Evolutionary conservation across 37 sponge, comb jelly and placozoan genomes (phyloP), one percentile per base, ranked within the genome.

Genomic region (Mnemiopsis leidyi): DNA sequence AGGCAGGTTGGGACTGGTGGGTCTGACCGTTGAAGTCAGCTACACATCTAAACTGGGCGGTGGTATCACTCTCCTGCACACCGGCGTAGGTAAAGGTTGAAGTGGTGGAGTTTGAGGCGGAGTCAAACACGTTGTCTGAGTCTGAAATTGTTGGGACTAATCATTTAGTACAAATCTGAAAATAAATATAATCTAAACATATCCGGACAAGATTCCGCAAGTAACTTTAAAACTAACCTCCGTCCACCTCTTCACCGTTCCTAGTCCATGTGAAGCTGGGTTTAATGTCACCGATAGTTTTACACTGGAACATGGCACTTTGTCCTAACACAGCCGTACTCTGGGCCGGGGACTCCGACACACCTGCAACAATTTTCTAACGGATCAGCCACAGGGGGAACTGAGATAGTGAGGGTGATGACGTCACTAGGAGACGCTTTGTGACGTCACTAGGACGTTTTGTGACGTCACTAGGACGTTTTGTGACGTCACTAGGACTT

Each of bases 241-340:
- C 90, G 39, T 9, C 25, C 0, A 85, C 39, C 1, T 23, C 30
- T 25, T 36, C 90, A 28, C 61, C 90, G 39, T 85, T 85, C 24
- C 90, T 3, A 21, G 32, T 85, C 90, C 90, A 85, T 0, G 23
- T 28, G 36, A 28, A 85, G 2, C 3, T 37, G 13, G 90, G 36
- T 23, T 28, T 3, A 3, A 85, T 40, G 35, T 38, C 36, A 7
- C 90, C 90, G 39, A 61, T 85, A 39, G 61, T 61, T 28, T 39
- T 20, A 33, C 90, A 85, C 90, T 85, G 90, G 90, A 85, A 85
- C 90, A 38, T n/a, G 29, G 24, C 90, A 40, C 61, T 85, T 0
- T 33, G 23, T 38, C 90, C 90, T 1, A 85, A 28, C 39, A 85
- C 90, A 35, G 90, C 90, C 0, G 90, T 85, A 0, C 61, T 28